Base-by-base conservation (phyloP, 2,797 vertebrate species). In the Otolemur crassicaudatus region DNA sequence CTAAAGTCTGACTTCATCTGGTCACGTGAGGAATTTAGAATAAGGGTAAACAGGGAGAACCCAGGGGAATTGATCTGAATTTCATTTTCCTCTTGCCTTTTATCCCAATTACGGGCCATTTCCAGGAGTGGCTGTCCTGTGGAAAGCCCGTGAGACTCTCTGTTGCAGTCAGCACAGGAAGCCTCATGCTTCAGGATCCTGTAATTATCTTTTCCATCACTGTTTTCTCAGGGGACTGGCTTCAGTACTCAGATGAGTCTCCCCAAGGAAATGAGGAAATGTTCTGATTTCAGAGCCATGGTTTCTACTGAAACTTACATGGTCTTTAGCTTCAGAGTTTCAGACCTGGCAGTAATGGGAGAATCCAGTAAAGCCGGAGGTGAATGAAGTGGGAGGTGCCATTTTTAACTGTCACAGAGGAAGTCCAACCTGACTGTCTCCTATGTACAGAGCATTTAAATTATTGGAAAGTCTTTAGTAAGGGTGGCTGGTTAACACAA, bases 161-260 rank as follows among this genome's bases (percentile, higher is more conserved):
- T 88, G 90, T 65, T 79, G n/a, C 58, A 53, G 93, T 63, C 61
- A 82, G 72, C 46, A 63, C 72, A 90, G 76, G 88, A 94, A 87
- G 17, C 29, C 58, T 60, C 69, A 84, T 94, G 88, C 70, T 90
- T 90, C 65, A 94, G 65, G 82, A 61, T 90, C 80, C 89, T 67
- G 89, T 95, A 95, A 95, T 96, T 92, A 77, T 92, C 65, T 95
- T 96, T 93, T 53, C 94, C 65, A 75, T 93, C 76, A 90, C 34
- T 23, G 2, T 87, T 90, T 94, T 92, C 91, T 72, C 86, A 8
- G 40, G 70, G 61, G 72, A 87, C 65, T 86, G 56, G 49, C 75
- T 86, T 69, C 34, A 19, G 19, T 25, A 73, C 40, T 67, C 34
- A 82, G 61, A 61, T 70, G 83, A 70, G 40, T 86, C 60, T 93